Evolutionary conservation across 2,113 vertebrate genomes (phyloP).

Genomic region (Orientallactaga bullata): DNA sequence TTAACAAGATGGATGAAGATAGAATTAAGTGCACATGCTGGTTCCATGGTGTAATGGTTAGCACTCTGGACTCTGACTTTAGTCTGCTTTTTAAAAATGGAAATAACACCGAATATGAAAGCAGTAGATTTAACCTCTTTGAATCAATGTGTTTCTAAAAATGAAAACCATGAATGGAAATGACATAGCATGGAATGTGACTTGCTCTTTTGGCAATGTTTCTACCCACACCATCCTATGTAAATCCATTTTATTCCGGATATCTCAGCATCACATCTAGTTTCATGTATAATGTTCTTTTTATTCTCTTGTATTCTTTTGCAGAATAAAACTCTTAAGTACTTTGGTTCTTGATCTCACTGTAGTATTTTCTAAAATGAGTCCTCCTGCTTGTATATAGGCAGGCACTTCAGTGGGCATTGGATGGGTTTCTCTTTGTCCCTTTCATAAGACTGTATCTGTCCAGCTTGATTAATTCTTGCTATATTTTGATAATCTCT

Average conservation of each 20-base stretch:
- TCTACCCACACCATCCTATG: not conserved
- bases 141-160: conserved; percentile 62
- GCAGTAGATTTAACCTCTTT: conserved; percentile 23
- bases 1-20: conserved; percentile 62
- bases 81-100: not conserved
- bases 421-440: not conserved
- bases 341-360: conserved; percentile 50
- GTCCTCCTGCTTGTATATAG: not conserved
- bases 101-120: conserved; percentile 57
- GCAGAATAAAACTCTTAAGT: not conserved
- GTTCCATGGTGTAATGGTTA: not conserved
- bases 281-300: not conserved
- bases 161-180: conserved; percentile 62
- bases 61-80: not conserved
- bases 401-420: not conserved
- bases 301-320: not conserved
- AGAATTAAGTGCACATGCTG: not conserved
- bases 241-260: not conserved
- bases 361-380: conserved; percentile 5
- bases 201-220: conserved; percentile 43
- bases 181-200: conserved; percentile 12
- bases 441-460: conserved; percentile 35
- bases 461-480: conserved; percentile 15
- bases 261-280: not conserved
- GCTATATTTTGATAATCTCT: conserved; percentile 11